These are phyloP conservation scores for Entomobrya proxima DNA, from an alignment of 2,888 invertebrate genomes.

Conservation along the genomic window DNA sequence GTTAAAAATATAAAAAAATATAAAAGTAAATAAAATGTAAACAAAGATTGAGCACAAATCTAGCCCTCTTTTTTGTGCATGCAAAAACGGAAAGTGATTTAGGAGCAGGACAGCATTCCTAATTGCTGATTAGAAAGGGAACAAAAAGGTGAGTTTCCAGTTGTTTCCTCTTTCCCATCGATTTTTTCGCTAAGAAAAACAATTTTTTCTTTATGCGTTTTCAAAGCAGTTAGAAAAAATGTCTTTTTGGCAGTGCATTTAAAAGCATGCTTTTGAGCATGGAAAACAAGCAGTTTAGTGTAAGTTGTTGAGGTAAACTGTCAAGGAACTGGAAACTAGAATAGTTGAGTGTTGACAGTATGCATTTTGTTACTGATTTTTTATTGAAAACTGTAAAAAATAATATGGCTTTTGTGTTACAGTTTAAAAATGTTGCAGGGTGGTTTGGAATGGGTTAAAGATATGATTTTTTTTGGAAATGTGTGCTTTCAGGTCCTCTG, in stretches of 20 bases:
- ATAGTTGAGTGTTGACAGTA: not conserved
- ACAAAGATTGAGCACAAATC: constrained; percentile 29
- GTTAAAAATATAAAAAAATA: constrained; percentile 47
- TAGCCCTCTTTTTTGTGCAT: not conserved
- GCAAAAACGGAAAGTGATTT: not conserved
- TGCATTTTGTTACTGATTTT: too few relatives aligned
- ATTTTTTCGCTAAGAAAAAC: constrained; percentile 45
- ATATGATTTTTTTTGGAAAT: too few relatives aligned
- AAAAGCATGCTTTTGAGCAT: too few relatives aligned
- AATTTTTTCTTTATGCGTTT: constrained; percentile 44
- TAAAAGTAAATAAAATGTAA: constrained; percentile 55
- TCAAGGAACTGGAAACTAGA: not conserved
- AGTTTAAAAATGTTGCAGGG: not conserved
- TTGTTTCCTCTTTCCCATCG: constrained; percentile 9
- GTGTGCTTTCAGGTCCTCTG: too few relatives aligned
- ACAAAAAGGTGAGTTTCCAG: not conserved
- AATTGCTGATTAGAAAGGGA: not conserved
- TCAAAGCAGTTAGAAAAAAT: constrained; percentile 43
- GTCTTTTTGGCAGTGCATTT: not conserved
- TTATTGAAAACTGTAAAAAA: not conserved
- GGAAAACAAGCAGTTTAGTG: too few relatives aligned
- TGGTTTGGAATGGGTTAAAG: not conserved
- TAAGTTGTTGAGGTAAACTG: too few relatives aligned
- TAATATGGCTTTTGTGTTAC: not conserved
- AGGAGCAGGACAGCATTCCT: not conserved